A percentile compares a stretch with the other conserved stretches of the same genome.
Evolutionary conservation across 2,113 vertebrate genomes (phyloP).

Genomic region (Hystrix cristata): DNA sequence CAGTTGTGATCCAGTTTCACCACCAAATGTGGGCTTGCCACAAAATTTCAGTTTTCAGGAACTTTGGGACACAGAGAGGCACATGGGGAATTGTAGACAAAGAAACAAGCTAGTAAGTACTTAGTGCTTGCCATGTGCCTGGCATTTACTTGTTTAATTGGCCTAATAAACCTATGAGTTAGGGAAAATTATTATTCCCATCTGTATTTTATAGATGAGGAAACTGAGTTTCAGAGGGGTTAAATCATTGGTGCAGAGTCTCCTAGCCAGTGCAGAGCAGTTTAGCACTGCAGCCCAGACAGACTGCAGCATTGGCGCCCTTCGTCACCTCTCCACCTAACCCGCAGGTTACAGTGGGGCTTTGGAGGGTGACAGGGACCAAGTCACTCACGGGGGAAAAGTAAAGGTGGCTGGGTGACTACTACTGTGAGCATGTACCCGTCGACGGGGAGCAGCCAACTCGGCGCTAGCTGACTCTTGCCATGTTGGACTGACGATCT

Average conservation of each 20-base stretch:
- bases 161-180: neutral
- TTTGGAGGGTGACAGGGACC: neutral
- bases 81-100: neutral
- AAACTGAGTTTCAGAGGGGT: constrained; percentile 13
- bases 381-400: constrained; percentile 11
- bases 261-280: neutral
- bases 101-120: constrained; percentile 35
- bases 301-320: neutral
- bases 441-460: neutral
- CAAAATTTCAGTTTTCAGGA: constrained; percentile 60
- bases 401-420: neutral
- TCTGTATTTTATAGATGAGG: constrained; percentile 33
- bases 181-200: neutral
- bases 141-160: constrained; percentile 28
- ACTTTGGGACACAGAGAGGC: constrained; percentile 1
- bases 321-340: neutral
- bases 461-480: neutral
- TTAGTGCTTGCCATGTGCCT: neutral
- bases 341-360: neutral
- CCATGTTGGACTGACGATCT: neutral
- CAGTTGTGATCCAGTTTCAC: constrained; percentile 6
- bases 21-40: constrained; percentile 34
- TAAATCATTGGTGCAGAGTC: neutral
- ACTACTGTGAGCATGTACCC: neutral
- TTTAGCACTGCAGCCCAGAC: neutral